phyloP scores from a whole-genome alignment of 2,888 invertebrate species.

The Zygogramma bicolorata region DNA sequence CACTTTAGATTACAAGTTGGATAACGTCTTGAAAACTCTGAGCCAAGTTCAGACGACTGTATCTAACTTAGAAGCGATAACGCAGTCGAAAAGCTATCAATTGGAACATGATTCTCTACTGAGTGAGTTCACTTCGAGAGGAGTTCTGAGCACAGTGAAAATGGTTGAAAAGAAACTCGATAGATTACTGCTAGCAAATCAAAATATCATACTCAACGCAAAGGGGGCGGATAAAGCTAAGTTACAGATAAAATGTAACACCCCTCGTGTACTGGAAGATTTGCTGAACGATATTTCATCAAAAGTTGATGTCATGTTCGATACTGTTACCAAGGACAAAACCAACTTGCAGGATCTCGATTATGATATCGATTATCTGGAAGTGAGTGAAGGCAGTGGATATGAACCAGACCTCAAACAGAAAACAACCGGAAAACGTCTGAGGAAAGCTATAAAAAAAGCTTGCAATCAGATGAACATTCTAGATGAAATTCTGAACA shows the following conservation, averaged over 20 bases:
- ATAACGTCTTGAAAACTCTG: constrained; percentile 49
- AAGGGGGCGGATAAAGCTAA: constrained; percentile 51
- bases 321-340: constrained; percentile 56
- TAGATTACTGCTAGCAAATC: constrained; percentile 50
- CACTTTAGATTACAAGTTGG: constrained; percentile 58
- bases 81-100: constrained; percentile 35
- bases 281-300: constrained; percentile 63
- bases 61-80: constrained; percentile 29
- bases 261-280: constrained; percentile 60
- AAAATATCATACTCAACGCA: constrained; percentile 41
- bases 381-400: constrained; percentile 50
- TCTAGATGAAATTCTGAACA: constrained; percentile 60
- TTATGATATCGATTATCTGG: constrained; percentile 49
- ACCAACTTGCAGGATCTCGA: constrained; percentile 51
- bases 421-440: constrained; percentile 45
- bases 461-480: constrained; percentile 57
- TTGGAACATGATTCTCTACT: constrained; percentile 55
- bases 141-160: constrained; percentile 64
- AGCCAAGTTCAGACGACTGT: constrained; percentile 43
- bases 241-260: constrained; percentile 60
- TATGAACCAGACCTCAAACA: constrained; percentile 29
- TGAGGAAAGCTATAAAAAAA: constrained; percentile 53
- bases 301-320: constrained; percentile 66
- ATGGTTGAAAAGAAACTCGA: constrained; percentile 63
- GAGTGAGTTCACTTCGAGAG: constrained; percentile 64